Base-by-base conservation (phyloP, 2,888 invertebrate species). In the Megalurothrips usitatus region DNA sequence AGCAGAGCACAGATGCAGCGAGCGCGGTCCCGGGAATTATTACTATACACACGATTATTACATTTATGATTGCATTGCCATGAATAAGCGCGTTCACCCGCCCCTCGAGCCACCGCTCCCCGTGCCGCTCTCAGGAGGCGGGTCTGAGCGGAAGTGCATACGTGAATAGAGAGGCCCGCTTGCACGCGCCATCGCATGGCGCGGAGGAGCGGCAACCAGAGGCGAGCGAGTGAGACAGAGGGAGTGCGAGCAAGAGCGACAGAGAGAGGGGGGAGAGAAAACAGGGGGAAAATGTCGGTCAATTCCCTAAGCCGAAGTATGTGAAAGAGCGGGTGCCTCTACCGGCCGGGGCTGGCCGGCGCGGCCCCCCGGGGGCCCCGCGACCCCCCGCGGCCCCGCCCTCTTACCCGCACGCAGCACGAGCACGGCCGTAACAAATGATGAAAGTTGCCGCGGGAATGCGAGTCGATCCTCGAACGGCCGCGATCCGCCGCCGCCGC, bases 351-450 rank as follows among this genome's bases (percentile, higher is more conserved):
- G 34, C 3, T 3, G 52, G 6, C 52, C 19, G 6, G 52, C 3
- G 52, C 6, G 34, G 34, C 52, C 68, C 23, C 23, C 23, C 6
- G 68, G 8, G 68, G 23, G 68, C 9, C n/a, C 63, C n/a, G 63
- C 63, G 19, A 9, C 63, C 19, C n/a, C 63, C 63, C 63, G 17
- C 63, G 19, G 19, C 63, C 9, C 68, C 68, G n/a, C 68, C 6
- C 68, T 23, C 26, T 23, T 11, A 19, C 9, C 23, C 68, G 68
- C n/a, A 11, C n/a, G 68, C 23, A n/a, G 23, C n/a, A 1, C 68
- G n/a, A 23, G n/a, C n/a, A 23, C 68, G n/a, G 68, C 68, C 68
- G 68, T 68, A 68, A 68, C 68, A 68, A 68, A 68, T 68, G 68
- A 68, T 68, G 68, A 68, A 68, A 68, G 68, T 68, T 68, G 68